phyloP scores from a whole-genome alignment of 1,140 invertebrate species.

The Temnothorax nylanderi region DNA sequence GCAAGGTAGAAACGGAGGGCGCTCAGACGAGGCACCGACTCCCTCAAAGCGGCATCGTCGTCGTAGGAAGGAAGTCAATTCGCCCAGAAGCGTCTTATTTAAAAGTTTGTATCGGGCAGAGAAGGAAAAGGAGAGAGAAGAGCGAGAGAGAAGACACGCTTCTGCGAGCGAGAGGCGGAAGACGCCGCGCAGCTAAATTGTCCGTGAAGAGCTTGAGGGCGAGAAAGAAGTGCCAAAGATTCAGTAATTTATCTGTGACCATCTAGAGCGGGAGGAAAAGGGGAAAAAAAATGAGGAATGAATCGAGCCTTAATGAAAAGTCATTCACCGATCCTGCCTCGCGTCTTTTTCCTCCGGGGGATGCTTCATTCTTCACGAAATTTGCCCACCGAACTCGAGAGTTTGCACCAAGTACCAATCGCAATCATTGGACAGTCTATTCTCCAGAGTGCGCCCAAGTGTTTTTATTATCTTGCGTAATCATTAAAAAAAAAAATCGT shows the following conservation, averaged over 20 bases:
- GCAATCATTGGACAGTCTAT: neutral
- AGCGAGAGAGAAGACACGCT: conserved; percentile 23
- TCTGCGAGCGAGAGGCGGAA: conserved; percentile 69
- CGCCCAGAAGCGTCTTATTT: conserved; percentile 82
- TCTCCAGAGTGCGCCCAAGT: neutral
- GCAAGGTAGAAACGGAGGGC: conserved; percentile 45
- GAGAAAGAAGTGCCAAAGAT: conserved; percentile 72
- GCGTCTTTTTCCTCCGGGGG: conserved; percentile 54
- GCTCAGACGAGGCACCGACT: conserved; percentile 57
- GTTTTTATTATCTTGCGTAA: conserved; percentile 2
- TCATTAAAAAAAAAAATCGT: neutral
- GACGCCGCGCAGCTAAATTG: conserved; percentile 79
- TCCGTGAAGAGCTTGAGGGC: conserved; percentile 76
- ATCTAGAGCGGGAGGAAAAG: conserved; percentile 59
- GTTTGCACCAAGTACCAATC: conserved; percentile 37
- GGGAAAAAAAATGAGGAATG: conserved; percentile 74
- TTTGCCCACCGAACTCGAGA: conserved; percentile 59
- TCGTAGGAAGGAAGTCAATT: conserved; percentile 80
- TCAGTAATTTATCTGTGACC: conserved; percentile 80
- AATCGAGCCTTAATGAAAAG: conserved; percentile 78
- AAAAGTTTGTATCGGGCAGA: conserved; percentile 83
- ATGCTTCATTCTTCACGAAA: conserved; percentile 58
- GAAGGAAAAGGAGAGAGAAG: conserved; percentile 48
- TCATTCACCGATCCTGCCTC: conserved; percentile 66
- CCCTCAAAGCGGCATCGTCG: conserved; percentile 75